Evolutionary conservation across 2,888 invertebrate genomes (phyloP), one percentile per base, ranked within the genome.

Genomic region (Pachliopta kotzebuea): DNA sequence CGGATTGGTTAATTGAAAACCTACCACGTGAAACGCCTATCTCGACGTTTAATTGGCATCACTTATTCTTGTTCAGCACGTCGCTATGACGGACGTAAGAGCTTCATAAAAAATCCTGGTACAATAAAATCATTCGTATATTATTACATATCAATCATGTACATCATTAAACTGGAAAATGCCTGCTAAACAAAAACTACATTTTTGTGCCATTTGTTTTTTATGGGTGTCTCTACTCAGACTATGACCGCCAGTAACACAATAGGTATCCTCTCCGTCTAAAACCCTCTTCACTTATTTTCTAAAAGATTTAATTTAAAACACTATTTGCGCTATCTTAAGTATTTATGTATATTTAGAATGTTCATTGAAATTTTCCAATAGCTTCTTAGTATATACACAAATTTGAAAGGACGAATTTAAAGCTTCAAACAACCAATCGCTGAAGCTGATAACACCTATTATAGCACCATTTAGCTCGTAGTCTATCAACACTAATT

Each of bases 381-480:
- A 0, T 7, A 23, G 53, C 24, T 24, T 24, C 21, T 23, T 9
- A 11, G 29, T 29, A 17, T 29, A 14, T 14, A 18, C 11, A 49
- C n/a, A 29, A n/a, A 58, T 4, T 17, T 26, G 11, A 18, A 58
- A 49, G n/a, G 49, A 24, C 1, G 14, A 6, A 56, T n/a, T 50
- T 56, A 37, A 21, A 59, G 26, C 21, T 42, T 42, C 49, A n/a
- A 24, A 53, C 59, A 60, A 62, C 61, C 66, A 59, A 80, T 83
- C 85, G 83, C 81, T 80, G 81, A 80, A 78, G 77, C 80, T 82
- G 71, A 70, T 77, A 74, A 79, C 75, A 77, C 75, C 75, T 77
- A 78, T 79, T 79, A 11, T 42, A 76, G 75, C 74, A 65, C 69
- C 50, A 31, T 67, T 71, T 76, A 66, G 58, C 67, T 61, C 62